Evolutionary conservation across 2,797 vertebrate genomes (phyloP).

Genomic region (Hemitrygon akajei): DNA sequence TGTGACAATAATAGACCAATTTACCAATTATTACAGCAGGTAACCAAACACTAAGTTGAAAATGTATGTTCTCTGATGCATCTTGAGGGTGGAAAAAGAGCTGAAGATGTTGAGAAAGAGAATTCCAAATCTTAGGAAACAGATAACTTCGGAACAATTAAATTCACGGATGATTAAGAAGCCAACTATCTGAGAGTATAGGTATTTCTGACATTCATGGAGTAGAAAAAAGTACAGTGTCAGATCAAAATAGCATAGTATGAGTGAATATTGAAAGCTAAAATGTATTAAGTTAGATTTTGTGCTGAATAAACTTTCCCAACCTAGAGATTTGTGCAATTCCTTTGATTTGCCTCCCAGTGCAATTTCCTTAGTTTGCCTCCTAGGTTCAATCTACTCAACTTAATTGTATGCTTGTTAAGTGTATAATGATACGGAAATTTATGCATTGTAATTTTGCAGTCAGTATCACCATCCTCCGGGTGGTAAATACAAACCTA

Average conservation of each 20-base stretch:
- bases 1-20: too few relatives aligned
- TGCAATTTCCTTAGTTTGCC: not conserved
- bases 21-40: too few relatives aligned
- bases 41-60: too few relatives aligned
- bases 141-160: too few relatives aligned
- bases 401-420: slow-evolving; percentile 26
- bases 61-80: too few relatives aligned
- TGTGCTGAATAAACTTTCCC: not conserved
- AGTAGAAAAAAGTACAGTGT: too few relatives aligned
- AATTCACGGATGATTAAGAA: too few relatives aligned
- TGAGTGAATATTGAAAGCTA: not conserved
- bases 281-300: not conserved
- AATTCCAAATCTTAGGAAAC: too few relatives aligned
- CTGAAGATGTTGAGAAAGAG: too few relatives aligned
- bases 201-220: too few relatives aligned
- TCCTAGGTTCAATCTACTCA: not conserved
- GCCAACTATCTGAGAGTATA: too few relatives aligned
- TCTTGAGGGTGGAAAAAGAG: too few relatives aligned
- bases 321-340: not conserved
- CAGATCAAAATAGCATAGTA: not conserved
- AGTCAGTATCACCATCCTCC: not conserved
- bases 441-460: slow-evolving; percentile 23
- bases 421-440: slow-evolving; percentile 15
- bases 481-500: not conserved
- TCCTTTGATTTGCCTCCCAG: not conserved